A percentile compares a stretch with the other conserved stretches of the same genome.
phyloP scores from a whole-genome alignment of 2,797 vertebrate species.

The Smutsia temminckii region DNA sequence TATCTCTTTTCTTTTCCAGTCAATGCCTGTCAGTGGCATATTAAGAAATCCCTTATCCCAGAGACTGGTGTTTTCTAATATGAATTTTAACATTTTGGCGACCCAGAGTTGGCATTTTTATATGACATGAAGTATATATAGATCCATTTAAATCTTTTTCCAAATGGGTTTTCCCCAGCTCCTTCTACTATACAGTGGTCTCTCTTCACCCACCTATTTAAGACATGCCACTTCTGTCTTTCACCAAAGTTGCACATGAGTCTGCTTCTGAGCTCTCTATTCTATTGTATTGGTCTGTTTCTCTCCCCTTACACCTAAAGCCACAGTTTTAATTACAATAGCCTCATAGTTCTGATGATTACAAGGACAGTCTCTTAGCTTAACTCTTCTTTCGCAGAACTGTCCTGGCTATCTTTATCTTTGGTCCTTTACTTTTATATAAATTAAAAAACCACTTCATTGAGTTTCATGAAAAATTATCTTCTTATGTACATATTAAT shows the following conservation, averaged over 20 bases:
- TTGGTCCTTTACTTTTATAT: not conserved
- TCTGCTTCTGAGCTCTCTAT: not conserved
- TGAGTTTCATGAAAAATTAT: not conserved
- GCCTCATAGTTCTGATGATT: not conserved
- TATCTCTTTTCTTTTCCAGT: not conserved
- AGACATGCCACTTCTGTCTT: accelerated
- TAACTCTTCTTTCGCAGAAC: not conserved
- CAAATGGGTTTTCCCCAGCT: not conserved
- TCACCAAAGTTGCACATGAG: accelerated
- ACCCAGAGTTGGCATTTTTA: not conserved
- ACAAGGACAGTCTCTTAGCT: not conserved
- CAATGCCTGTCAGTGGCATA: not conserved
- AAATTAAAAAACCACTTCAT: not conserved
- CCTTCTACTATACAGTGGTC: not conserved
- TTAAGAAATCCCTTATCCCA: not conserved
- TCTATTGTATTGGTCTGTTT: not conserved
- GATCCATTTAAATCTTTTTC: not conserved
- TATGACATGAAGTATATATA: not conserved
- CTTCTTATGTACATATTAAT: not conserved
- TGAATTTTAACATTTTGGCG: not conserved
- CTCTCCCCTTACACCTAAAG: too few species aligned
- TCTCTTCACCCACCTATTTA: not conserved
- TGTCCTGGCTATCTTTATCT: not conserved
- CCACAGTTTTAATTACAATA: not conserved
- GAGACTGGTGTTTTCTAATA: not conserved